Percentiles rank a stretch among this genome's conserved stretches.
phyloP scores from a whole-genome alignment of 1,140 invertebrate genomes.

The Danaus melanippus region DNA sequence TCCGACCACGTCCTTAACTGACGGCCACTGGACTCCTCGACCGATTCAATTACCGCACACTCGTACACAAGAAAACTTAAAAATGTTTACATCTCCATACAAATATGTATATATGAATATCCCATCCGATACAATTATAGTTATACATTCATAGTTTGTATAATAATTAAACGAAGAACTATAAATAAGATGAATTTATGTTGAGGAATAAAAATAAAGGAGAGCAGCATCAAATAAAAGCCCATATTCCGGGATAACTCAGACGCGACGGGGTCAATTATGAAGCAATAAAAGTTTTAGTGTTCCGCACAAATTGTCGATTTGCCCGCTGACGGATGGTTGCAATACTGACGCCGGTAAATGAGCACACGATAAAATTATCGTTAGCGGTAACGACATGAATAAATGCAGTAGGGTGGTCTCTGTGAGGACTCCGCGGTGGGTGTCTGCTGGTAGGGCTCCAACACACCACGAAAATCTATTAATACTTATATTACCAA shows the following conservation, averaged over 20 bases:
- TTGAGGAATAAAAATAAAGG: constrained; percentile 10
- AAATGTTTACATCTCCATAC: constrained; percentile 29
- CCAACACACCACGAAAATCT: no score
- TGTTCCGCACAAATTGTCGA: constrained; percentile 66
- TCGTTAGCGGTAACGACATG: constrained; percentile 74
- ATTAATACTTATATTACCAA: no score
- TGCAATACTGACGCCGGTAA: constrained; percentile 68
- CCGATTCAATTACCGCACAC: constrained; percentile 56
- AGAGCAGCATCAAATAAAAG: constrained; percentile 20
- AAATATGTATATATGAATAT: constrained; percentile 37
- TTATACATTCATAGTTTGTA: constrained; percentile 3
- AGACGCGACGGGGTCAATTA: constrained; percentile 54
- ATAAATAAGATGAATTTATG: constrained; percentile 2
- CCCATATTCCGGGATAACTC: constrained; percentile 25
- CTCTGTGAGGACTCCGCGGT: constrained; percentile 40
- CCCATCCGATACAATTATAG: neutral
- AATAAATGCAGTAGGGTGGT: constrained; percentile 72
- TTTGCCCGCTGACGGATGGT: constrained; percentile 64
- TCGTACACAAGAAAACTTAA: no score
- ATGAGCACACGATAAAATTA: constrained; percentile 74
- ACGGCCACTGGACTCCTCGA: constrained; percentile 41
- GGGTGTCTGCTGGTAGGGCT: constrained; percentile 1
- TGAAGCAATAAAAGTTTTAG: constrained; percentile 67
- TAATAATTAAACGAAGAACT: neutral
- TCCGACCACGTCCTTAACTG: constrained; percentile 54